These are phyloP conservation scores for Carassius auratus DNA, from an alignment of 2,113 vertebrate genomes.

Conservation along the genomic window DNA sequence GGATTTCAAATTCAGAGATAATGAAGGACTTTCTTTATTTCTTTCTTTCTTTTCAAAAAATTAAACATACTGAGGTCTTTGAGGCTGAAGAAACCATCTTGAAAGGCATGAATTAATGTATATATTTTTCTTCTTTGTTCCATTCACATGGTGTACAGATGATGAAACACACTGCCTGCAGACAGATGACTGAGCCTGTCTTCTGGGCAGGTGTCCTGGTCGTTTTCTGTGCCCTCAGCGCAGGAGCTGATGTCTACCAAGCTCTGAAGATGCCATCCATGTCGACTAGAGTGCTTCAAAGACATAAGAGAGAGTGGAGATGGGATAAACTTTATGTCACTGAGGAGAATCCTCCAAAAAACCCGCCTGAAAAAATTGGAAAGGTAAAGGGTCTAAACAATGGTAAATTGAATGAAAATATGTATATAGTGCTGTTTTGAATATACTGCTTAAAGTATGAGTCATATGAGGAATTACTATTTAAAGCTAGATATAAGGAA, in stretches of 20 bases:
- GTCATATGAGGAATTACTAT: not conserved
- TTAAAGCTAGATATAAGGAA: not conserved
- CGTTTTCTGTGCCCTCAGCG: conserved; percentile 4
- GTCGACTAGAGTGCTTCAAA: not conserved
- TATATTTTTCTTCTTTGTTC: not conserved
- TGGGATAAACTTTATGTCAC: conserved; percentile 18
- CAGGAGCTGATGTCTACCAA: not conserved
- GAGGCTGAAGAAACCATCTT: not conserved
- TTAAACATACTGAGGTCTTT: not conserved
- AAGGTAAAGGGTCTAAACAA: conserved; percentile 23
- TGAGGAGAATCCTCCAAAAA: not conserved
- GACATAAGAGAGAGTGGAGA: conserved; percentile 43
- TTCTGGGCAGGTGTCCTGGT: conserved; percentile 38
- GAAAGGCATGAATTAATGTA: not conserved
- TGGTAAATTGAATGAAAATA: not conserved
- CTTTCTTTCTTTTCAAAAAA: not conserved
- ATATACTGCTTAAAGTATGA: not conserved
- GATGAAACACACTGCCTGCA: conserved; percentile 35
- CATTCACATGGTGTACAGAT: conserved; percentile 33
- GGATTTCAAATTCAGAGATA: not conserved
- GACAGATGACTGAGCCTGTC: conserved; percentile 30
- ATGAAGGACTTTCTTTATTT: not conserved
- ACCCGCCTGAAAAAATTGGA: conserved; percentile 13
- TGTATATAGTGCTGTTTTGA: conserved; percentile 2
- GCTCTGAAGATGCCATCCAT: conserved; percentile 6